Evolutionary conservation across 2,888 invertebrate genomes (phyloP).

Genomic region (Ectemnius cavifrons): DNA sequence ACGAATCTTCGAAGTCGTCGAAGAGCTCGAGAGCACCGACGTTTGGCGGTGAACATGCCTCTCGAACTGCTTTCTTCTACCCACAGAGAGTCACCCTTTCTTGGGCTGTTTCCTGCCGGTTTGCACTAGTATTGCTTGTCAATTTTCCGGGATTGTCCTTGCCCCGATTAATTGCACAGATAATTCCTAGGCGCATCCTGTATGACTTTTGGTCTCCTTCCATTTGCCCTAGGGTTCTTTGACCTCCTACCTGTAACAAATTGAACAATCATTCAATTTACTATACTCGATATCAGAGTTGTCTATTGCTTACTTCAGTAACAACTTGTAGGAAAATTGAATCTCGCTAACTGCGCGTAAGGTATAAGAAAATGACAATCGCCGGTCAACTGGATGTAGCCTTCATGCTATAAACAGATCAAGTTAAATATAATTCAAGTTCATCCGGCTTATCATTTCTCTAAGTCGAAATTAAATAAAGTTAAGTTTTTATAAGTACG

Average conservation of each 20-base stretch:
- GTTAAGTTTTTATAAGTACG: too few species aligned
- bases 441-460: too few species aligned
- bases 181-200: slow-evolving; percentile 23
- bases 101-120: slow-evolving; percentile 24
- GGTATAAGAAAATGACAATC: slow-evolving; percentile 1
- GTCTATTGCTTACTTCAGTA: too few species aligned
- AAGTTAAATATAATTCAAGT: background rate
- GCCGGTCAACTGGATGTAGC: background rate
- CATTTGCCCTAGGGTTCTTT: background rate
- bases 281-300: too few species aligned
- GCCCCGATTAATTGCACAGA: slow-evolving; percentile 48
- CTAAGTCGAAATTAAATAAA: too few species aligned
- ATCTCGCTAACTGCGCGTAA: background rate
- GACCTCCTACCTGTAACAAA: slow-evolving; percentile 3
- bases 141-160: slow-evolving; percentile 39
- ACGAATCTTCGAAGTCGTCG: slow-evolving; percentile 54
- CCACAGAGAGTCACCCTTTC: slow-evolving; percentile 29
- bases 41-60: slow-evolving; percentile 4
- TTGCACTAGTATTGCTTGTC: slow-evolving; percentile 23
- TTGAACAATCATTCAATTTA: background rate
- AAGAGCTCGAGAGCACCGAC: slow-evolving; percentile 37
- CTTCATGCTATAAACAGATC: background rate
- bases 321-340: background rate
- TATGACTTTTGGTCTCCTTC: background rate
- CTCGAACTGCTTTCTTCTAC: background rate